Percentiles rank a stretch among this genome's conserved stretches.
Conservation (phyloP, 2,888 invertebrate genomes). For the Piscicola geometra region DNA sequence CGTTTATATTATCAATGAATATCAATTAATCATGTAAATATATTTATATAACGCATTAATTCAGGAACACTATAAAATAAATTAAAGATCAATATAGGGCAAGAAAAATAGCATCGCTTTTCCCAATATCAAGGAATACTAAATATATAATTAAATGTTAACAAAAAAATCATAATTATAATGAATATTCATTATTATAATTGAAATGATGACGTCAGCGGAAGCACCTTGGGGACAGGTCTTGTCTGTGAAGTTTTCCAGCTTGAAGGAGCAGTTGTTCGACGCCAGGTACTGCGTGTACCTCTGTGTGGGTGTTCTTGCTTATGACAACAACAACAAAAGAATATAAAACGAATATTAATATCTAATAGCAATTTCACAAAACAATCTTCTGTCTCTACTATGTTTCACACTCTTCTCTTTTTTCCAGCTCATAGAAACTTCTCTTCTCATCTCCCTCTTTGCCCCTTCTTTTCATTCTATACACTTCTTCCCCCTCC, state of each 20-base stretch:
- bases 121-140: too few relatives aligned
- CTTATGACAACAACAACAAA: too few relatives aligned
- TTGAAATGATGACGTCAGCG: neutral
- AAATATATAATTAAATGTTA: neutral
- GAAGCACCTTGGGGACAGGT: conserved; percentile 90
- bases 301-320: conserved; percentile 67
- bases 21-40: too few relatives aligned
- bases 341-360: too few relatives aligned
- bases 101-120: too few relatives aligned
- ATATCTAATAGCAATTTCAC: too few relatives aligned
- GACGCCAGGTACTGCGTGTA: conserved; percentile 99
- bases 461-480: neutral
- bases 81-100: too few relatives aligned
- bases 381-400: too few relatives aligned
- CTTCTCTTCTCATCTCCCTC: neutral
- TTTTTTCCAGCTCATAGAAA: neutral
- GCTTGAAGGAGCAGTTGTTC: conserved; percentile 97
- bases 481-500: neutral
- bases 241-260: conserved; percentile 95
- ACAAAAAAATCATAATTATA: neutral
- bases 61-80: too few relatives aligned
- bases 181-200: neutral
- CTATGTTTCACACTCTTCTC: too few relatives aligned
- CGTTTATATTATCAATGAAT: too few relatives aligned
- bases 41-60: too few relatives aligned